Base-by-base conservation (phyloP, 2,888 invertebrate genomes). In the Drosophila formosana region DNA sequence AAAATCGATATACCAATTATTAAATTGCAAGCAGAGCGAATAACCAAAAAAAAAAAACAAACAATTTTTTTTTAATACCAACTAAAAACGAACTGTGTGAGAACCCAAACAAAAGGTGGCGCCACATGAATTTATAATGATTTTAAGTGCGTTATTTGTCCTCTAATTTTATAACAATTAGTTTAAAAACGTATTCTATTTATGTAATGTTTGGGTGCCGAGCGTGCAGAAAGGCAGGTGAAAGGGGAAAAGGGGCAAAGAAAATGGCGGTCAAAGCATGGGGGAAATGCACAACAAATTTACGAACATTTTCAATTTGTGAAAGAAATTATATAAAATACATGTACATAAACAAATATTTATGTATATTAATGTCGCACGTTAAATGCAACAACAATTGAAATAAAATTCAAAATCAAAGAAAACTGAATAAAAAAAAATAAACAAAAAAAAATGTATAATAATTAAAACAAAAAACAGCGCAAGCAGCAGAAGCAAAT, bases 281-380 rank as follows among this genome's bases (percentile, higher is more conserved):
- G 37, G 39, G 23, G 5, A 50, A 43, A 50, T 67, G 51, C 70
- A 67, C 45, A 69, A 61, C 45, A 67, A 67, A 45, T 46, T 66
- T 68, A 49, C 11, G 25, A n/a, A 51, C 8, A 51, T 41, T 55
- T 39, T 23, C 46, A 49, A 66, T 70, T 50, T 70, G 56, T 62
- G 80, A 85, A 80, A 77, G 80, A 82, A 80, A 86, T 80, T 61
- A 71, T 78, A 86, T 68, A 71, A 81, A 83, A 81, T 81, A 78
- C 78, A 84, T 50, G 7, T 64, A 37, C 46, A 47, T 41, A 37
- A 50, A 28, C 11, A 37, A n/a, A 49, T 68, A 57, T 65, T 63
- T 61, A 62, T 67, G 52, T 64, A 55, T 56, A 60, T 74, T 69
- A 49, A 55, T 72, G 69, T 66, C 78, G 77, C 82, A 78, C 26